Evolutionary conservation across 2,888 invertebrate species (phyloP).

Genomic region (Sminthurides aquaticus): DNA sequence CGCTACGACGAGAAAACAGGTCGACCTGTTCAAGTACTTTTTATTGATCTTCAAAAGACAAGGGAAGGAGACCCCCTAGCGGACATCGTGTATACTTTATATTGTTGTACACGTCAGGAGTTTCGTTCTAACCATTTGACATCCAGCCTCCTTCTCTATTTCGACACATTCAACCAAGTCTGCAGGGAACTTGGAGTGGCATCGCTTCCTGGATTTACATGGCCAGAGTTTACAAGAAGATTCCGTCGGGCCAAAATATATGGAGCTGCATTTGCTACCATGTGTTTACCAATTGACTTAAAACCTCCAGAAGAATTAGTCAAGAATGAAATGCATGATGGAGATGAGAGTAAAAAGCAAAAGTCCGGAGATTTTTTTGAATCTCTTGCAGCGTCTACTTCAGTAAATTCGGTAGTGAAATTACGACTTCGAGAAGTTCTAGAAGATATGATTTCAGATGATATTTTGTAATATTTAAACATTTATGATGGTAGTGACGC

Average conservation of each 20-base stretch:
- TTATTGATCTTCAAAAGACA: constrained; percentile 33
- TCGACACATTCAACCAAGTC: constrained; percentile 20
- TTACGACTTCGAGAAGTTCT: not conserved
- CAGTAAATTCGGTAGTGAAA: not conserved
- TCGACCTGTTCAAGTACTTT: constrained; percentile 19
- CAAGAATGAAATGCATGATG: not conserved
- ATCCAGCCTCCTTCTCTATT: constrained; percentile 12
- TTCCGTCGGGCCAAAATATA: constrained; percentile 22
- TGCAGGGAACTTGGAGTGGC: constrained; percentile 16
- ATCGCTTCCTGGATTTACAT: constrained; percentile 22
- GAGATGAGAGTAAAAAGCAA: not conserved
- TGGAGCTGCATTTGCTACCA: constrained; percentile 16
- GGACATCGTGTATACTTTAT: constrained; percentile 30
- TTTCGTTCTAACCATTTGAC: constrained; percentile 16
- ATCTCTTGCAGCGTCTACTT: not conserved
- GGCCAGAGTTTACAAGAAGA: constrained; percentile 13
- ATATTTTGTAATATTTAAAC: no score
- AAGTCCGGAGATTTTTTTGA: not conserved
- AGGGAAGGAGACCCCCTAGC: constrained; percentile 25
- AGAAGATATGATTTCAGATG: constrained; percentile 1
- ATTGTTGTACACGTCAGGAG: constrained; percentile 27
- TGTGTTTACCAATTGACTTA: constrained; percentile 20
- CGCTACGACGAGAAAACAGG: constrained; percentile 24
- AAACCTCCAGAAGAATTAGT: constrained; percentile 1
- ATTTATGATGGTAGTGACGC: no score